These are phyloP conservation scores for Eristalis pertinax DNA, from an alignment of 2,888 invertebrate genomes.

Conservation along the genomic window DNA sequence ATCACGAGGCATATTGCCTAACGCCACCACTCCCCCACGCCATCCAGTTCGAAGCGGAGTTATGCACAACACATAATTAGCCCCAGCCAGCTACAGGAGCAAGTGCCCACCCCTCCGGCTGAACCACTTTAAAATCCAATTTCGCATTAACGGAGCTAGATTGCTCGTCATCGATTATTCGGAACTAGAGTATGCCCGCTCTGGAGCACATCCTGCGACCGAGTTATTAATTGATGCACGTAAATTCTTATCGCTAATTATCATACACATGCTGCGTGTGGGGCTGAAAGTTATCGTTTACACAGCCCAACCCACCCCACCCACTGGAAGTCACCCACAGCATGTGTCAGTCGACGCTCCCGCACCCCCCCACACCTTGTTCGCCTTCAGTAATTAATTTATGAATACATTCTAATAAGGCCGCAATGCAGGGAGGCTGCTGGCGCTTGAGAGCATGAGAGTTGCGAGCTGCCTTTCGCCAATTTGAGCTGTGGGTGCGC, in stretches of 20 bases:
- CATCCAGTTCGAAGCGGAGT: background rate
- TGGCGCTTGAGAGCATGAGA: background rate
- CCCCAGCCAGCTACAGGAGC: background rate
- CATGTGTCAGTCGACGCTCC: background rate
- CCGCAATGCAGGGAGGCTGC: background rate
- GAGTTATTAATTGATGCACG: constrained; percentile 50
- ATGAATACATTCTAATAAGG: constrained; percentile 33
- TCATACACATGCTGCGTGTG: constrained; percentile 33
- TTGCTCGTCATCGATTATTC: constrained; percentile 42
- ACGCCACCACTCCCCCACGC: background rate
- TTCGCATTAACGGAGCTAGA: constrained; percentile 44
- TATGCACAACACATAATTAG: background rate
- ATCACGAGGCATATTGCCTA: constrained; percentile 1
- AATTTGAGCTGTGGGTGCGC: background rate
- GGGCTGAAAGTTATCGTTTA: constrained; percentile 44
- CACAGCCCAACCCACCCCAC: constrained; percentile 7
- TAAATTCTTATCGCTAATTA: constrained; percentile 62
- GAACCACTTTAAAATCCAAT: constrained; percentile 48
- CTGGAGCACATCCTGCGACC: constrained; percentile 3
- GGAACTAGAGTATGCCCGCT: background rate
- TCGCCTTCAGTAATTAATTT: constrained; percentile 44
- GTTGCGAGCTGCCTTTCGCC: background rate
- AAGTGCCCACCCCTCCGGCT: background rate
- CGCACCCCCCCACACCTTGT: background rate
- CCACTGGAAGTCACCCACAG: background rate